Base-by-base conservation (phyloP, 2,888 invertebrate genomes). In the Sesamia inferens region DNA sequence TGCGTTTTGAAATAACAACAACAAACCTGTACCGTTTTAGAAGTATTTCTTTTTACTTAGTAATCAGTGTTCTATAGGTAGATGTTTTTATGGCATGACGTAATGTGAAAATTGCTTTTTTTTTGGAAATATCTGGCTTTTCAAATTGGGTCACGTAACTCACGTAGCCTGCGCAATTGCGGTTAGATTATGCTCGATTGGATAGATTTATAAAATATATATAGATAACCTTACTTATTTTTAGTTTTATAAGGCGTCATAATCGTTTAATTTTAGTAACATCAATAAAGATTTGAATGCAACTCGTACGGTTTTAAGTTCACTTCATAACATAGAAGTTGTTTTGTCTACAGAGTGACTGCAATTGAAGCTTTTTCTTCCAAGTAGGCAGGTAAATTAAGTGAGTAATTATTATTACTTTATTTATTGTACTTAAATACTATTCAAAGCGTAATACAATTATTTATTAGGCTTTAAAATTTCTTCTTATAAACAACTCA, bases 151-250 rank as follows among this genome's bases (percentile, higher is more conserved):
- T 75, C 79, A 80, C 81, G 58, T 58, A 31, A 58, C 19, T 58
- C 58, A 58, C 24, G 72, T 82, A 76, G 58, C 54, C 31, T n/a
- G 24, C 55, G 58, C 58, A 83, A 73, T 73, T 76, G 66, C 47
- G n/a, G 75, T 76, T 54, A 59, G 58, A 71, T 83, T 74, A 66
- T 71, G 70, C 67, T 71, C 70, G 58, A 66, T 82, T 82, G 66
- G 39, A 19, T 68, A 44, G 48, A 44, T 68, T 76, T 66, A 51
- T 77, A n/a, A n/a, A n/a, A n/a, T n/a, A n/a, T n/a, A n/a, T n/a
- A n/a, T n/a, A n/a, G 59, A 55, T 47, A 31, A 58, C 19, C 63
- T 62, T 62, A 39, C 19, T 44, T 74, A 68, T 22, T 63, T 69
- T 67, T 44, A 66, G 59, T 57, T 79, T 42, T 48, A 3, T 47